Evolutionary conservation across 2,888 invertebrate species (phyloP).

Genomic region (Pemphredon lugubris): DNA sequence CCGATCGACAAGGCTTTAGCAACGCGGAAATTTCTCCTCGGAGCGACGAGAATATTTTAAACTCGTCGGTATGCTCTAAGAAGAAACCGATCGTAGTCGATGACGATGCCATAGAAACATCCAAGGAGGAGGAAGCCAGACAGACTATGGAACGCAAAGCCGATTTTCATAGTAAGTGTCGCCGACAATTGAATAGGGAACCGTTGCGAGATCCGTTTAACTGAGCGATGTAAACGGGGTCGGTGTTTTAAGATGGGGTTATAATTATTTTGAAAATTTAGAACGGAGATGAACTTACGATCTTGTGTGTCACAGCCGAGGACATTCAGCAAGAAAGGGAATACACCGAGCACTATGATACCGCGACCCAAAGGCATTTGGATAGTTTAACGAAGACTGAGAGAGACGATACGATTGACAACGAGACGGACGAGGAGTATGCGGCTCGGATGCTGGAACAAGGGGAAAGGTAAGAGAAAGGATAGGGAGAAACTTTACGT

Average conservation of each 20-base stretch:
- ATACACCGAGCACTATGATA: constrained; percentile 78
- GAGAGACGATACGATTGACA: constrained; percentile 1
- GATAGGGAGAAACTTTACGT: too few species aligned
- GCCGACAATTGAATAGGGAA: too few species aligned
- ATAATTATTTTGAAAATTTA: too few species aligned
- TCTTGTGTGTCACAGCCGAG: constrained; percentile 47
- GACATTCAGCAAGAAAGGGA: constrained; percentile 78
- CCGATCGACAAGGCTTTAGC: background rate
- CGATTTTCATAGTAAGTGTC: constrained; percentile 44
- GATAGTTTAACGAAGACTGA: constrained; percentile 81
- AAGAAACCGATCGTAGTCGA: constrained; percentile 36
- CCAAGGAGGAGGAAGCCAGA: constrained; percentile 29
- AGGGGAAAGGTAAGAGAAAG: constrained; percentile 21
- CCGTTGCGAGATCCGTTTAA: too few species aligned
- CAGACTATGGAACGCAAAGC: constrained; percentile 6
- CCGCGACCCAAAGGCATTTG: constrained; percentile 82
- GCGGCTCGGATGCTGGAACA: too few species aligned
- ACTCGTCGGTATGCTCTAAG: constrained; percentile 40
- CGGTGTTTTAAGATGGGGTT: too few species aligned
- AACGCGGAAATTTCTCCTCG: constrained; percentile 23
- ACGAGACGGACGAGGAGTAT: too few species aligned
- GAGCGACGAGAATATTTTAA: constrained; percentile 34
- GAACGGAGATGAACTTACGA: too few species aligned
- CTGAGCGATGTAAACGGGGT: too few species aligned
- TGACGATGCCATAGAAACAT: constrained; percentile 11